Evolutionary conservation across 1,140 invertebrate genomes (phyloP).

Genomic region (Trichonephila clavata): DNA sequence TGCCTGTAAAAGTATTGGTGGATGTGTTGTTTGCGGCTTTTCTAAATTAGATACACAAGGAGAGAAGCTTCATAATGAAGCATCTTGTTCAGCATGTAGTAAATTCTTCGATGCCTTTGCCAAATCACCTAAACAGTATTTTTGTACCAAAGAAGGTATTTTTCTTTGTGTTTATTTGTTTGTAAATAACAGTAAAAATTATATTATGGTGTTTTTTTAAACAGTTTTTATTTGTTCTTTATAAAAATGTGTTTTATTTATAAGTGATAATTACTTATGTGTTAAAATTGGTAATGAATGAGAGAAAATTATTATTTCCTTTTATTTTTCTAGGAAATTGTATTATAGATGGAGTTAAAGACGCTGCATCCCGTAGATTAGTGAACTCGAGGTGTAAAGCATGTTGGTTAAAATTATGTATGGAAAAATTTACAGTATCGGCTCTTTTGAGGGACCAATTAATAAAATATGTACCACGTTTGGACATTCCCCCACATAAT

Average conservation of each 20-base stretch:
- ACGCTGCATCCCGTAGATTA: slow-evolving; percentile 78
- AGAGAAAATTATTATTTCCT: not conserved
- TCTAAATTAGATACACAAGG: slow-evolving; percentile 86
- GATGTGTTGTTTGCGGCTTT: slow-evolving; percentile 90
- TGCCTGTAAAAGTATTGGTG: slow-evolving; percentile 82
- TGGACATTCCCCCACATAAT: slow-evolving; percentile 69
- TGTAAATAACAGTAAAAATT: too few relatives aligned
- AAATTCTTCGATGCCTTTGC: slow-evolving; percentile 87
- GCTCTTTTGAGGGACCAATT: slow-evolving; percentile 78
- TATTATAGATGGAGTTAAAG: slow-evolving; percentile 65
- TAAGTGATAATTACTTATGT: too few relatives aligned
- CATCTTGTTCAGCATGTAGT: slow-evolving; percentile 90
- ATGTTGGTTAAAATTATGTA: slow-evolving; percentile 93
- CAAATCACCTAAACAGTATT: slow-evolving; percentile 77
- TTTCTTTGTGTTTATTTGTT: not conserved
- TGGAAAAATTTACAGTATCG: slow-evolving; percentile 88
- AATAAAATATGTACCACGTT: slow-evolving; percentile 81
- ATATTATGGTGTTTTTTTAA: too few relatives aligned
- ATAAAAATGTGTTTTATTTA: too few relatives aligned
- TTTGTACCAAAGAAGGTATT: slow-evolving; percentile 78
- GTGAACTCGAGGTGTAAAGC: slow-evolving; percentile 85
- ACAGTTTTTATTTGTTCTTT: too few relatives aligned
- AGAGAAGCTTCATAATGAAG: slow-evolving; percentile 86
- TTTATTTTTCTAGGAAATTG: slow-evolving; percentile 64
- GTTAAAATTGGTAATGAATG: not conserved